These are phyloP conservation scores for Babyrousa celebensis DNA, from an alignment of 2,797 vertebrate genomes.

Conservation along the genomic window DNA sequence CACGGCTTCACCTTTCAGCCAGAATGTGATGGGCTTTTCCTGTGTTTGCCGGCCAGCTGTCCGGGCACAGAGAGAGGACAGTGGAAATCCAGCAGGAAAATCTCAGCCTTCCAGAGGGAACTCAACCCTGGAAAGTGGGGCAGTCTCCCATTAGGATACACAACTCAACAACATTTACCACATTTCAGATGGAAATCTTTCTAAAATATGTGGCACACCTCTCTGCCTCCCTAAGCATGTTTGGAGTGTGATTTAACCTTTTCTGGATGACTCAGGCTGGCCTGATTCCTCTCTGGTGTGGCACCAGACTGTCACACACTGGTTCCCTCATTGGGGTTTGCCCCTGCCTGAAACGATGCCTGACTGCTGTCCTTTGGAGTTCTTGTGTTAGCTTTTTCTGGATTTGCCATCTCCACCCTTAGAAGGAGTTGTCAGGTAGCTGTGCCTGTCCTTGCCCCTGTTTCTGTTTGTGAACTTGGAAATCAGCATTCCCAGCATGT, in stretches of 20 bases:
- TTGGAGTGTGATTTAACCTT: background rate
- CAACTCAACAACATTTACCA: background rate
- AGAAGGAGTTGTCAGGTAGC: background rate
- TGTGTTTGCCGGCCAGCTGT: background rate
- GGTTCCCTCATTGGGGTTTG: background rate
- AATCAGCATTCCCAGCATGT: background rate
- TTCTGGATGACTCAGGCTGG: background rate
- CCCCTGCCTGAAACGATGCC: background rate
- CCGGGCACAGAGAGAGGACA: background rate
- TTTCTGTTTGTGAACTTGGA: background rate
- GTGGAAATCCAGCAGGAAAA: background rate
- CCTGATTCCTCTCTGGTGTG: background rate
- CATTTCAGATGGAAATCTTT: constrained; percentile 15
- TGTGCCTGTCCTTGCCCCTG: background rate
- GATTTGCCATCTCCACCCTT: constrained; percentile 21
- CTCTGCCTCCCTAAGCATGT: background rate
- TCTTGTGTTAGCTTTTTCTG: constrained; percentile 2
- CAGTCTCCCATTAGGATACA: background rate
- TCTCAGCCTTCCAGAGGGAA: background rate
- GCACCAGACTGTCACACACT: background rate
- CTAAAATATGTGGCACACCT: background rate
- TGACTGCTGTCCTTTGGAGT: background rate
- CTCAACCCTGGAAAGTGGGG: background rate
- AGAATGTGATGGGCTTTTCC: background rate
- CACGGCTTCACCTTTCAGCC: background rate